Percentiles rank a stretch among this genome's conserved stretches.
Conservation (phyloP, 2,113 vertebrate species). For the Daubentonia madagascariensis region DNA sequence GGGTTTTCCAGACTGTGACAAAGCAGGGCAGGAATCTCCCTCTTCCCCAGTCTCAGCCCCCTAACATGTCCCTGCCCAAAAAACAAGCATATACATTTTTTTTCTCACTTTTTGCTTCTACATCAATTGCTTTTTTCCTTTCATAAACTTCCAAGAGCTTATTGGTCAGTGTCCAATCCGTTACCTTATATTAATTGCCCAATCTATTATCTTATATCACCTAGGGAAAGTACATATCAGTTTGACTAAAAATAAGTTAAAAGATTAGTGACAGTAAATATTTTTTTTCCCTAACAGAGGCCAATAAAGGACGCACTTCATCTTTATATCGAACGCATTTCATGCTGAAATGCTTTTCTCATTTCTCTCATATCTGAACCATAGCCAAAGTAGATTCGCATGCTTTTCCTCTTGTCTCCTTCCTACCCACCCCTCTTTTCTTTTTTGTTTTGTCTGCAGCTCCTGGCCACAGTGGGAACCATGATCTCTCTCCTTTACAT, state of each 20-base stretch:
- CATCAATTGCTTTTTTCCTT: background rate
- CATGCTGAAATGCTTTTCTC: background rate
- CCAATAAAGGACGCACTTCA: background rate
- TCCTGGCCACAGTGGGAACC: conserved; percentile 61
- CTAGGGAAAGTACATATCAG: background rate
- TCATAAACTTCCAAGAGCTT: background rate
- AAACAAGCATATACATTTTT: background rate
- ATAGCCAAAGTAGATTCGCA: background rate
- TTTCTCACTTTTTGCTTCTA: background rate
- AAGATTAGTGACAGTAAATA: background rate
- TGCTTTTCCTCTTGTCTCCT: background rate
- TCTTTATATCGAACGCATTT: background rate
- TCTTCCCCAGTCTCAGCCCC: background rate
- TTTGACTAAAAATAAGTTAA: background rate
- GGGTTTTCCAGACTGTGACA: background rate
- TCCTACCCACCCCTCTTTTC: background rate
- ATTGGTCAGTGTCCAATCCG: background rate
- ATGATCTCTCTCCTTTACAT: conserved; percentile 76
- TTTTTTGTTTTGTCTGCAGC: conserved; percentile 64
- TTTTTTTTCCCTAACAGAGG: background rate
- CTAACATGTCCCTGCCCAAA: background rate
- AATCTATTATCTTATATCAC: background rate
- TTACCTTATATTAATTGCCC: background rate
- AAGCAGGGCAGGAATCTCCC: background rate
- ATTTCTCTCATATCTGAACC: background rate